Conservation (phyloP, 2,113 vertebrate species). For the Dipodomys ordii region DNA sequence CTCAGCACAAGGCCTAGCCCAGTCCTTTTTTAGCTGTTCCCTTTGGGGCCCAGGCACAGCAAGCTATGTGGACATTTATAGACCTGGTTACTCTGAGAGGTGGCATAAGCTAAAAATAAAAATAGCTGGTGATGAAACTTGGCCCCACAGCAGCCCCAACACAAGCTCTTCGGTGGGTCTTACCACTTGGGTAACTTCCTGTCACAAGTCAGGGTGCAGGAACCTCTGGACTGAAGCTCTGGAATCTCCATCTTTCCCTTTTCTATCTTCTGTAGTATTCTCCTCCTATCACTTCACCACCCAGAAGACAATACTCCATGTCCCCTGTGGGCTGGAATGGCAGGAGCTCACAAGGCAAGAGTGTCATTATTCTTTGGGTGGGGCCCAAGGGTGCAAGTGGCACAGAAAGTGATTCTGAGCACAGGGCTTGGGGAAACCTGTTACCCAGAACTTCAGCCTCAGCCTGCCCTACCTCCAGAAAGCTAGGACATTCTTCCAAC, state of each 20-base stretch:
- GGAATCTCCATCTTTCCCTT: neutral
- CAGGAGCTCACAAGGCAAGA: neutral
- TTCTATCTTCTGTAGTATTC: neutral
- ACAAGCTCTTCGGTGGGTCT: neutral
- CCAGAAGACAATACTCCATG: neutral
- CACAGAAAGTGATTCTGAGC: neutral
- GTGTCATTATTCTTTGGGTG: neutral
- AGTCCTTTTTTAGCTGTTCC: constrained; percentile 36
- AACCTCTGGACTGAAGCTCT: neutral
- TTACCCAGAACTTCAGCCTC: neutral
- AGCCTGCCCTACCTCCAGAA: neutral
- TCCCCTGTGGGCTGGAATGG: neutral
- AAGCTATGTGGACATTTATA: constrained; percentile 58
- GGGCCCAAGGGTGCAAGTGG: neutral
- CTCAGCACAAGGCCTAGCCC: neutral
- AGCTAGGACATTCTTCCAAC: neutral
- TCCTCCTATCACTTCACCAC: neutral
- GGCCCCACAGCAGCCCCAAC: constrained; percentile 13
- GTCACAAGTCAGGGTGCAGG: constrained; percentile 12
- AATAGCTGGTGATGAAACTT: constrained; percentile 55
- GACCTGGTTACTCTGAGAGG: constrained; percentile 45
- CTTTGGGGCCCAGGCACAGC: constrained; percentile 29
- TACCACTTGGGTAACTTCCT: constrained; percentile 56
- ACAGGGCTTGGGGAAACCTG: neutral
- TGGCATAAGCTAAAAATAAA: constrained; percentile 54